Conservation (phyloP, 2,113 vertebrate genomes). For the Speoplatyrhinus poulsoni region DNA sequence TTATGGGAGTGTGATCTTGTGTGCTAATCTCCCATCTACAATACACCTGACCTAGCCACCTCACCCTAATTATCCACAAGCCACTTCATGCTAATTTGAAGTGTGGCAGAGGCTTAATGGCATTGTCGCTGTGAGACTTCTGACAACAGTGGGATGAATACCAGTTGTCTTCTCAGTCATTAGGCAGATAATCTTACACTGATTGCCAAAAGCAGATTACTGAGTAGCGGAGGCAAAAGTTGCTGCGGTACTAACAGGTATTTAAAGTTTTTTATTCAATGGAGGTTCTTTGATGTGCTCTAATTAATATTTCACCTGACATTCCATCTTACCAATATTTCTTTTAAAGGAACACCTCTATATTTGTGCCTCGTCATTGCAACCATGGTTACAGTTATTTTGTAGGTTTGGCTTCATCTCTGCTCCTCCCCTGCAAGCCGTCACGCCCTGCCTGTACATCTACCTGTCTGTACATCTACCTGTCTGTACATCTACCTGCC, state of each 20-base stretch:
- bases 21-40: slow-evolving; percentile 49
- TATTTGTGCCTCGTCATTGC: too few species aligned
- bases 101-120: slow-evolving; percentile 55
- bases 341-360: background rate
- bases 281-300: too few species aligned
- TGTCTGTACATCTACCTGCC: too few species aligned
- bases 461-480: too few species aligned
- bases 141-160: slow-evolving; percentile 45
- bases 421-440: too few species aligned
- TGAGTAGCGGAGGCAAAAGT: slow-evolving; percentile 44
- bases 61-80: slow-evolving; percentile 55
- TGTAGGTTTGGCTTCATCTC: too few species aligned
- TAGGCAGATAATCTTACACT: slow-evolving; percentile 66
- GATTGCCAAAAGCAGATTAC: slow-evolving; percentile 68
- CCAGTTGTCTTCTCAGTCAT: slow-evolving; percentile 62
- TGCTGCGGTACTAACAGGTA: background rate
- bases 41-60: slow-evolving; percentile 54
- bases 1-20: slow-evolving; percentile 50
- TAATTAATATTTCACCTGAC: too few species aligned
- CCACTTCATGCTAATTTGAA: slow-evolving; percentile 63
- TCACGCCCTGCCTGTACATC: background rate
- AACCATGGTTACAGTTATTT: background rate
- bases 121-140: slow-evolving; percentile 43
- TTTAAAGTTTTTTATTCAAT: too few species aligned
- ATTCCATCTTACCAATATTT: too few species aligned